A percentile compares a stretch with the other conserved stretches of the same genome.
Evolutionary conservation across 2,113 vertebrate species (phyloP).

Genomic region (Scomber colias): DNA sequence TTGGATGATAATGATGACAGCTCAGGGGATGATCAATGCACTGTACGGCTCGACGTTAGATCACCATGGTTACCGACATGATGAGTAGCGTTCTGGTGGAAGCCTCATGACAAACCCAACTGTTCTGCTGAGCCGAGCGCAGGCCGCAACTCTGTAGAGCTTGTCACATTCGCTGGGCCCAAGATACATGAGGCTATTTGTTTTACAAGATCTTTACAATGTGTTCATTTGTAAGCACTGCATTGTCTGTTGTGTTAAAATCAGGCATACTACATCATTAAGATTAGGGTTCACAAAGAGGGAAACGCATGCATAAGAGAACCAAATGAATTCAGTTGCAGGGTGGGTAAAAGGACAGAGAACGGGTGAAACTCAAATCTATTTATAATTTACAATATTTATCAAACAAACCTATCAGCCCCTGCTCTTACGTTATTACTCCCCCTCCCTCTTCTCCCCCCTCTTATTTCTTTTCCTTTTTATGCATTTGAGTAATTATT

Average conservation of each 20-base stretch:
- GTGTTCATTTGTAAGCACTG: background rate
- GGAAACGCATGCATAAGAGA: constrained; percentile 10
- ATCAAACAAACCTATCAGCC: constrained; percentile 69
- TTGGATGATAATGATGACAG: constrained; percentile 61
- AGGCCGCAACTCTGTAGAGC: background rate
- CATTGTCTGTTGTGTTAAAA: constrained; percentile 14
- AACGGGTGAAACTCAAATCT: constrained; percentile 36
- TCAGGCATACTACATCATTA: background rate
- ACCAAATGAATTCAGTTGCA: constrained; percentile 31
- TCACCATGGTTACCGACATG: constrained; percentile 70
- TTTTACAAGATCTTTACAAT: constrained; percentile 22
- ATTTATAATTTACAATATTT: constrained; percentile 66
- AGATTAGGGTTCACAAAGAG: constrained; percentile 34
- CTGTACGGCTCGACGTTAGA: constrained; percentile 49
- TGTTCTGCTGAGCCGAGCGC: background rate
- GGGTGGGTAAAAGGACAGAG: constrained; percentile 29
- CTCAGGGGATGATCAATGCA: constrained; percentile 62
- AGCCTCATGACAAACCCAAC: constrained; percentile 16
- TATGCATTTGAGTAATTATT: constrained; percentile 76
- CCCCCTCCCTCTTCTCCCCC: constrained; percentile 3
- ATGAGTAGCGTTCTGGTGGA: constrained; percentile 35
- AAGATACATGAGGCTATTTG: constrained; percentile 4
- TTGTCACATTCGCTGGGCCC: constrained; percentile 8
- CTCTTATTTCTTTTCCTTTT: constrained; percentile 30
- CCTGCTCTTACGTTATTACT: constrained; percentile 41